Percentiles rank a stretch among this genome's conserved stretches.
Conservation (phyloP, 2,888 invertebrate species). For the Ypsolopha scabrella region DNA sequence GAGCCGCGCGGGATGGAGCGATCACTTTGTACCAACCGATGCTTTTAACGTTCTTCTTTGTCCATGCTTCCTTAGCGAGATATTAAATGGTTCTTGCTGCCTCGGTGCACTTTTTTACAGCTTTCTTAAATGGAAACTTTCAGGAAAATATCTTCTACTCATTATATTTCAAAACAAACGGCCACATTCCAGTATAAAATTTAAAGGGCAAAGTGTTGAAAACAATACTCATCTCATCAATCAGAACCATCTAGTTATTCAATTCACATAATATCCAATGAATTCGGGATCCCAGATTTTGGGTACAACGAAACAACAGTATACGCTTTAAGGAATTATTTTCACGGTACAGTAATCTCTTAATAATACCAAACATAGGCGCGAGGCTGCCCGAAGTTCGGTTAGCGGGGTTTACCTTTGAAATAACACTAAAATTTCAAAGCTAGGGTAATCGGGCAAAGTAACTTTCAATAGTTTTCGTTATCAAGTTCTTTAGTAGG, state of each 20-base stretch:
- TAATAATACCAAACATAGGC: slow-evolving; percentile 26
- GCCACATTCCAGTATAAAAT: neutral
- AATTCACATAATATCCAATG: slow-evolving; percentile 46
- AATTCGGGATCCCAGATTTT: slow-evolving; percentile 17
- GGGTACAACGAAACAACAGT: slow-evolving; percentile 19
- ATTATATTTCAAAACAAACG: neutral
- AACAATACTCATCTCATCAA: slow-evolving; percentile 32
- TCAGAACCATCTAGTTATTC: slow-evolving; percentile 24
- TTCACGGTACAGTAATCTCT: slow-evolving; percentile 46
- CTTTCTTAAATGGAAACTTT: neutral
- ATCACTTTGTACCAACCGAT: slow-evolving; percentile 47
- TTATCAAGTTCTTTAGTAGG: slow-evolving; percentile 27
- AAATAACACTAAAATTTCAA: slow-evolving; percentile 28
- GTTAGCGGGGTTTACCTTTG: slow-evolving; percentile 25
- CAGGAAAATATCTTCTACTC: neutral
- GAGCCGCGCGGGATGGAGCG: slow-evolving; percentile 10
- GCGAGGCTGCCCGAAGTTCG: slow-evolving; percentile 17
- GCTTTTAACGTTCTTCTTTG: slow-evolving; percentile 50
- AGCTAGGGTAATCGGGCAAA: slow-evolving; percentile 35
- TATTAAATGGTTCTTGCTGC: slow-evolving; percentile 66
- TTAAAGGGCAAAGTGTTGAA: slow-evolving; percentile 3
- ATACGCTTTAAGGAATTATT: slow-evolving; percentile 32
- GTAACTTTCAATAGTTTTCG: slow-evolving; percentile 60
- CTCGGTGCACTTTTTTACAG: slow-evolving; percentile 45
- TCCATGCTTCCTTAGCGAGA: slow-evolving; percentile 42